phyloP scores from a whole-genome alignment of 2,888 invertebrate species.

The Hirtodrosophila duncani region DNA sequence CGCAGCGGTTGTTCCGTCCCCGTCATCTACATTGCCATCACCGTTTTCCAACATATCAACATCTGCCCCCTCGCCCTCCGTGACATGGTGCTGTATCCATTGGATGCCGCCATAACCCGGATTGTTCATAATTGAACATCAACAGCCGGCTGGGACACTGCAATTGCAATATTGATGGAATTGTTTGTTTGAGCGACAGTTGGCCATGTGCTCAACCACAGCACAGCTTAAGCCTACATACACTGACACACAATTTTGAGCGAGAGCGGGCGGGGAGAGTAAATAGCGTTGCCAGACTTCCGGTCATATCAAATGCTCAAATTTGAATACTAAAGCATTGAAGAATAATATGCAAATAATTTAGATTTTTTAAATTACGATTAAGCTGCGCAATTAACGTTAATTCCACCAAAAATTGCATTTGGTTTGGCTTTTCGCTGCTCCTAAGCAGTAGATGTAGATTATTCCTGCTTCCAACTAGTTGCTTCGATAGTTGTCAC shows the following conservation, averaged over 20 bases:
- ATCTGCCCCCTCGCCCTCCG: constrained; percentile 53
- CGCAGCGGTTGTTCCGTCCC: constrained; percentile 37
- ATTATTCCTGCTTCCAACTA: constrained; percentile 6
- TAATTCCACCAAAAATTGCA: no score
- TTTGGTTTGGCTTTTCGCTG: constrained; percentile 4
- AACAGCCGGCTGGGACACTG: no score
- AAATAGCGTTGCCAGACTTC: no score
- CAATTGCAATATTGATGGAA: constrained; percentile 15
- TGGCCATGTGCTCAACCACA: background rate
- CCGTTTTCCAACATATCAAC: constrained; percentile 60
- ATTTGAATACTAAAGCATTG: no score
- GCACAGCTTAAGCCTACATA: no score
- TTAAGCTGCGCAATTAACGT: no score
- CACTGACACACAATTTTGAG: no score
- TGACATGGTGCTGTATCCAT: constrained; percentile 71
- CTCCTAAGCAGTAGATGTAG: no score
- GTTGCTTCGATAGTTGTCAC: constrained; percentile 35
- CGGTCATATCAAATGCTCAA: no score
- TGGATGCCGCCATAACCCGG: constrained; percentile 70
- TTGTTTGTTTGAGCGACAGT: constrained; percentile 1
- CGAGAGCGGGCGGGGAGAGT: no score
- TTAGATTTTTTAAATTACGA: no score
- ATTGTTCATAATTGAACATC: constrained; percentile 66
- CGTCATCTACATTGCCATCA: constrained; percentile 39
- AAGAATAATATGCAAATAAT: no score